Base-by-base conservation (phyloP, 2,888 invertebrate genomes). In the Cosmorhoe ocellata region DNA sequence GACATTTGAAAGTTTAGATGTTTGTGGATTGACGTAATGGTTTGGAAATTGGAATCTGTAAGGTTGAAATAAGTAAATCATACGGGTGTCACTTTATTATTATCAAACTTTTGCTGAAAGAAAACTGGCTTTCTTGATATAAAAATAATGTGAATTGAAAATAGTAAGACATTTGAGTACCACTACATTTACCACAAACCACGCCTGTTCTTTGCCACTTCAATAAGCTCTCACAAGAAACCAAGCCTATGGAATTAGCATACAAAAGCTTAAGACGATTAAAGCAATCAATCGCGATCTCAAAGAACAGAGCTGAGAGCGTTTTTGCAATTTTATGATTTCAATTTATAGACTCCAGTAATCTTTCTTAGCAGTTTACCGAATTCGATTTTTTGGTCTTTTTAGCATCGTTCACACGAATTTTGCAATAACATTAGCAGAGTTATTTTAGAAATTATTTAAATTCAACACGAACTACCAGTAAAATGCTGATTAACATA, bases 171-270 rank as follows among this genome's bases (percentile, higher is more conserved):
- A 22, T 9, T 22, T 22, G 9, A n/a, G 10, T 12, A 18, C 36
- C n/a, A n/a, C n/a, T 3, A 18, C 4, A 18, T 18, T 28, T 8
- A 26, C 11, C n/a, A 34, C 33, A 34, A 42, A 33, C 30, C 30
- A 39, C 6, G 24, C 32, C 27, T 27, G 30, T n/a, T 41, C 9
- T 32, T 12, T 45, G 46, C 37, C 46, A 47, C 27, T 41, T 32
- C 37, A 37, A 46, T 51, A 41, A 46, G 42, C 51, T 51, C 41
- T 42, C 12, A 14, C 37, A 51, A 46, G 45, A 47, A 37, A 24
- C 46, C 46, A 28, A 31, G 33, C 43, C 46, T 33, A 3, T 39
- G 8, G 13, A 28, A 52, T 52, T 47, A 39, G 33, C 46, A 51
- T 51, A 51, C 46, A 51, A 51, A 46, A 51, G 46, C 38, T 32